A percentile compares a stretch with the other conserved stretches of the same genome.
These are phyloP conservation scores for Calosoma granatense DNA, from an alignment of 1,140 invertebrate genomes.

Conservation along the genomic window DNA sequence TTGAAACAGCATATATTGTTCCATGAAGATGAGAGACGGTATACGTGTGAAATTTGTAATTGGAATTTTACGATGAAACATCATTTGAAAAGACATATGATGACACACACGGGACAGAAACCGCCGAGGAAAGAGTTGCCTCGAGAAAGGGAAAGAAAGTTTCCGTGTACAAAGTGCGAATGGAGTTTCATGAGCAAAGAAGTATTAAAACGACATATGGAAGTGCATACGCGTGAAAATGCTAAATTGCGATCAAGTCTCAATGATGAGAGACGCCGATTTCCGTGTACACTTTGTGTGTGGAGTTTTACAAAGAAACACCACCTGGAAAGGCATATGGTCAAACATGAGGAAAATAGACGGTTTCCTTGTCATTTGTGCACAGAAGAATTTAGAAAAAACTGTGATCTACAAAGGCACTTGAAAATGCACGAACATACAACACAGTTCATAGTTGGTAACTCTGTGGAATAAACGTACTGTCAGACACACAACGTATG, in stretches of 20 bases:
- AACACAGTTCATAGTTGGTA: no score
- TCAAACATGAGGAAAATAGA: neutral
- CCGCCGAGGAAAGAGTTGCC: neutral
- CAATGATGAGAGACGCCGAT: neutral
- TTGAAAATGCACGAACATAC: neutral
- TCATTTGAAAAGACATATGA: neutral
- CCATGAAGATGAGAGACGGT: neutral
- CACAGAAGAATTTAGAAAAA: neutral
- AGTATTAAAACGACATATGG: neutral
- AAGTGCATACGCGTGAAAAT: neutral
- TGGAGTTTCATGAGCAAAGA: slow-evolving; percentile 6
- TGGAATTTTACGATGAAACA: slow-evolving; percentile 5
- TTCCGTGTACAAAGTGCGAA: neutral
- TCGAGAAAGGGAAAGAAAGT: neutral
- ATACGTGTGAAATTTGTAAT: neutral
- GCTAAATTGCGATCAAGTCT: neutral
- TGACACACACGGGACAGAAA: neutral
- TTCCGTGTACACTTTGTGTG: neutral
- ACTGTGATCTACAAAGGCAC: neutral
- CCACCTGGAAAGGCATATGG: neutral
- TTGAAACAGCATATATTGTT: neutral
- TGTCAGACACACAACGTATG: no score
- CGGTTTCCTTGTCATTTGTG: neutral
- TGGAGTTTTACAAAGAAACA: slow-evolving; percentile 5
- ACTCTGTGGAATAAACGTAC: no score